Evolutionary conservation across 2,888 invertebrate genomes (phyloP), one percentile per base, ranked within the genome.

Genomic region (Ferdinandea cuprea): DNA sequence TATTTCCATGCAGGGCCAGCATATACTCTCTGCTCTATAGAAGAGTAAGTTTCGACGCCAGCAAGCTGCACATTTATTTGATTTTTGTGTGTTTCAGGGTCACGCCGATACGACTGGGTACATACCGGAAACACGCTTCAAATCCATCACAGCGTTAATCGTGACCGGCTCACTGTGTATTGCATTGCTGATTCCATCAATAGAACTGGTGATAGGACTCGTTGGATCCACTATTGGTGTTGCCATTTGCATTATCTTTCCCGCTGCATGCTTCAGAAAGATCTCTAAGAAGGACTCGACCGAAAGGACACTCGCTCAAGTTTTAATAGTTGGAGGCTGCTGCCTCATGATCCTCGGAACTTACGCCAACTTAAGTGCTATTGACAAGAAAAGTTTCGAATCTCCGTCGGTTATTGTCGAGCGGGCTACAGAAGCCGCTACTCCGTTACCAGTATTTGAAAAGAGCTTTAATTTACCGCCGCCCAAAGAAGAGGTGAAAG

Each of bases 171-270:
- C 98, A 0, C 92, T 99, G 58, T 91, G 94, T 72, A 93, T 96
- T 71, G 98, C 97, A 11, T 93, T 99, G 59, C 90, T 97, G 85
- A 94, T 99, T 86, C 99, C 99, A 13, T 98, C 97, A 88, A 97
- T 97, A 74, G 97, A 99, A 92, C 93, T 99, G 87, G 97, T 99
- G 66, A 93, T 99, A 74, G 98, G 98, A 0, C 91, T 99, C 35
- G 95, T 98, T 37, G 99, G 99, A 0, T 97, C 99, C 1, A 98
- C 99, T 0, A 97, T 98, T 86, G 99, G 99, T 0, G 96, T 97
- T 11, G 93, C 97, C 85, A 95, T 99, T 85, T 98, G 98, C 87
- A 94, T 98, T 35, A 95, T 99, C 88, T 96, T 98, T 88, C 99
- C 99, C 0, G 96, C 98, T 0, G 93, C 96, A 0, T 96, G 97